Conservation (phyloP, 2,797 vertebrate species). For the Sciurus carolinensis region DNA sequence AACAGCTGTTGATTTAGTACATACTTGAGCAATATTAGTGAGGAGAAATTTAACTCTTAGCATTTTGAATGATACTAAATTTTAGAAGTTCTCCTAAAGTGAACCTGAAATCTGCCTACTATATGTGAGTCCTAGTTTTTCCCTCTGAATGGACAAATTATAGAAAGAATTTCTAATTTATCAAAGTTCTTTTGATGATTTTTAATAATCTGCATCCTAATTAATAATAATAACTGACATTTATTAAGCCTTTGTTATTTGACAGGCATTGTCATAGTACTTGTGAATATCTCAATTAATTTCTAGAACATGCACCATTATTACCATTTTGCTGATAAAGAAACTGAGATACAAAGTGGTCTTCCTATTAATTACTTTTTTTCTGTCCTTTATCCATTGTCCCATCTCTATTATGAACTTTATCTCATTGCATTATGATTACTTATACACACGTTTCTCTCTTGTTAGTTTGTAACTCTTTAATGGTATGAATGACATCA, state of each 20-base stretch:
- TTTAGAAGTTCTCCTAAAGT: conserved; percentile 3
- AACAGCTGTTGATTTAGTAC: background rate
- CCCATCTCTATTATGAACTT: background rate
- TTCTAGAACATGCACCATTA: background rate
- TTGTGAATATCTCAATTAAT: conserved; percentile 30
- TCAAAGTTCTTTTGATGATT: background rate
- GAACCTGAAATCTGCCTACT: background rate
- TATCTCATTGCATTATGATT: background rate
- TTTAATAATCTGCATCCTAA: background rate
- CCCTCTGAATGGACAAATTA: background rate
- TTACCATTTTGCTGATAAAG: background rate
- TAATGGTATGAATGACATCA: background rate
- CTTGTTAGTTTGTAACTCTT: background rate
- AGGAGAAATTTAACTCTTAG: background rate
- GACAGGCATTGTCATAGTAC: background rate
- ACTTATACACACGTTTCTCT: background rate
- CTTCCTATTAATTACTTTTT: background rate
- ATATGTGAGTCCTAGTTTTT: background rate
- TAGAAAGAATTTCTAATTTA: background rate
- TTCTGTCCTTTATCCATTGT: background rate
- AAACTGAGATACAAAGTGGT: background rate
- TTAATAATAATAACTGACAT: background rate
- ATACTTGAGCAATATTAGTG: background rate
- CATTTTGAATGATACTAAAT: background rate
- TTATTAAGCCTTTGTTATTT: background rate